Conservation (phyloP, 1,140 invertebrate genomes). For the Drosophila asahinai region DNA sequence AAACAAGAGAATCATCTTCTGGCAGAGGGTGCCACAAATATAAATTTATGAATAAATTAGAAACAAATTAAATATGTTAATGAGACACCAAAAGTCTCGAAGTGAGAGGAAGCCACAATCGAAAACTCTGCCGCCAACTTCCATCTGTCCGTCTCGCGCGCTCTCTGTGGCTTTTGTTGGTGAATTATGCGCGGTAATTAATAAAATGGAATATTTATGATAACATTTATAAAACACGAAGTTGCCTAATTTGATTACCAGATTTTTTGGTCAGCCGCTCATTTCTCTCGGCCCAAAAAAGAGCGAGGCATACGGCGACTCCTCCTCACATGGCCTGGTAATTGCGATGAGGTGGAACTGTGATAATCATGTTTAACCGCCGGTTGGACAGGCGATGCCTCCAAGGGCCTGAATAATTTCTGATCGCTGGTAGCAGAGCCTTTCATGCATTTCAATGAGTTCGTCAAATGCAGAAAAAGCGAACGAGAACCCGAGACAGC, state of each 20-base stretch:
- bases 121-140: conserved; percentile 30
- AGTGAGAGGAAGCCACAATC: conserved; percentile 35
- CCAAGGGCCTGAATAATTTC: conserved; percentile 16
- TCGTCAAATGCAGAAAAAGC: conserved; percentile 64
- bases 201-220: conserved; percentile 84
- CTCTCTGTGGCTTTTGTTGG: conserved; percentile 36
- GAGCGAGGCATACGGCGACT: not conserved
- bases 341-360: conserved; percentile 80
- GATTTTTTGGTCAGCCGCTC: conserved; percentile 54
- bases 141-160: conserved; percentile 40
- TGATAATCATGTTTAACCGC: conserved; percentile 80
- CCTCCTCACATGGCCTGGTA: conserved; percentile 58
- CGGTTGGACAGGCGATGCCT: conserved; percentile 28
- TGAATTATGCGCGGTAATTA: conserved; percentile 83
- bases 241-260: conserved; percentile 82
- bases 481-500: conserved; percentile 17
- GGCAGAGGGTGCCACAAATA: conserved; percentile 75
- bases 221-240: conserved; percentile 84
- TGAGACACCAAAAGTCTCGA: conserved; percentile 43
- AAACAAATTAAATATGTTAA: conserved; percentile 83
- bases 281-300: conserved; percentile 16
- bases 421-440: conserved; percentile 21
- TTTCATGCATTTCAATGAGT: conserved; percentile 80
- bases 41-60: conserved; percentile 84
- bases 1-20: conserved; percentile 37